Base-by-base conservation (phyloP, 2,113 vertebrate species). In the Psilopsiagon aymara region DNA sequence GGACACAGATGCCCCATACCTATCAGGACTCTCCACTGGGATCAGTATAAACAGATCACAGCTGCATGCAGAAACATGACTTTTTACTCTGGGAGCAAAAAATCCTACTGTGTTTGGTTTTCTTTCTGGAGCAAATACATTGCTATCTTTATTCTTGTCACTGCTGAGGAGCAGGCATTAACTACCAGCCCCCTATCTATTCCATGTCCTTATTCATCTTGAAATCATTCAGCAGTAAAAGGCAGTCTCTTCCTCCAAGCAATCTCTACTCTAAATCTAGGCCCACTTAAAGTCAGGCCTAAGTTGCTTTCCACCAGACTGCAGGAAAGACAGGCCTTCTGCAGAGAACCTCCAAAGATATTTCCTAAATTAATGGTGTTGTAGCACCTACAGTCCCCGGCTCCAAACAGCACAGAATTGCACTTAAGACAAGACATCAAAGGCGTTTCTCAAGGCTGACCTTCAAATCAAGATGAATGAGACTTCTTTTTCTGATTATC, bases 371-470 rank as follows among this genome's bases (percentile, higher is more conserved):
- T 59, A 74, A 51, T 44, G 33, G 25, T 37, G 7, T 1, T 77
- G 17, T 14, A 64, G 39, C 18, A 75, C 17, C 31, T 47, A 60
- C 29, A 68, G 33, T n/a, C 43, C 28, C 71, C 41, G 14, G 39
- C 43, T 86, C 10, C 66, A 71, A 73, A 52, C 21, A 85, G 47
- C 33, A 82, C 6, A 82, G 59, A 86, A 79, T 35, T 13, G 11
- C 8, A 24, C 39, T 41, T 29, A 49, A 52, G 33, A 52, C 17
- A 83, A 83, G 49, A 67, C n/a, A 43, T 5, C 62, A 53, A 13
- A 67, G 1, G 0, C 21, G 8, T 68, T 29, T 10, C 35, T 71
- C 0, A 0, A 19, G 39, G 14, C 9, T 73, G 57, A 43, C 31
- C 69, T 85, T 82, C 47, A 75, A 88, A 92, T 69, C 51, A 82